Percentiles rank a stretch among this genome's conserved stretches.
These are phyloP conservation scores for Steromphala cineraria DNA, from an alignment of 2,888 invertebrate genomes.

Conservation along the genomic window DNA sequence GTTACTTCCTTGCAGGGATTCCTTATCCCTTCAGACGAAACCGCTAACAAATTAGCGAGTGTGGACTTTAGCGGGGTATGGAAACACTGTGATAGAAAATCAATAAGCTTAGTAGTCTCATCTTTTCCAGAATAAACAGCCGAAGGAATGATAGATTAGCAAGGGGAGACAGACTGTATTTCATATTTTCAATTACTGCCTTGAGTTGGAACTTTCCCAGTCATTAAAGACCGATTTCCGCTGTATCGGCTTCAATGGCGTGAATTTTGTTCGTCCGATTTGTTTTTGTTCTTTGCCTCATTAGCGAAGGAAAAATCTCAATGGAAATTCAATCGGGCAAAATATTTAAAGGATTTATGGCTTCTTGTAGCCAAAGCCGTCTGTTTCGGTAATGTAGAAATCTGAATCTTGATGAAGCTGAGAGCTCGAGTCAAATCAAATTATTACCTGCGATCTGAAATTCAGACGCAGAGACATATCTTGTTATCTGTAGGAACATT, in stretches of 20 bases:
- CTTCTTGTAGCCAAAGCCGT: neutral
- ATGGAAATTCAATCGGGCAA: constrained; percentile 15
- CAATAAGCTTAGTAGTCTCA: constrained; percentile 26
- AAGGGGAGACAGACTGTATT: constrained; percentile 8
- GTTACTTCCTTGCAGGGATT: constrained; percentile 1
- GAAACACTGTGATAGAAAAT: constrained; percentile 24
- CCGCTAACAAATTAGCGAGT: constrained; percentile 24
- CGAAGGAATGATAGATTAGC: constrained; percentile 15
- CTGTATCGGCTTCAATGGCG: neutral
- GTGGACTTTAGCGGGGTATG: constrained; percentile 21
- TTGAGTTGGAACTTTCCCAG: neutral
- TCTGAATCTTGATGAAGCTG: too few species aligned
- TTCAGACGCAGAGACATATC: too few species aligned
- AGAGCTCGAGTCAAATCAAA: too few species aligned
- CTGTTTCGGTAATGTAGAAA: too few species aligned
- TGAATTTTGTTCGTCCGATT: constrained; percentile 11
- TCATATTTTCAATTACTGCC: constrained; percentile 30
- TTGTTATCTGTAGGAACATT: too few species aligned
- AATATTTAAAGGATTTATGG: neutral
- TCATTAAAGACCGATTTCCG: constrained; percentile 11
- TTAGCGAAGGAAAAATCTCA: neutral
- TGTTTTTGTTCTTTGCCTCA: constrained; percentile 2
- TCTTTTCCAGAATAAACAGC: constrained; percentile 26
- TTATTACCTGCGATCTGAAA: too few species aligned
- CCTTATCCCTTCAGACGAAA: constrained; percentile 14